Base-by-base conservation (phyloP, 2,113 vertebrate species). In the Siphamia tubifer region DNA sequence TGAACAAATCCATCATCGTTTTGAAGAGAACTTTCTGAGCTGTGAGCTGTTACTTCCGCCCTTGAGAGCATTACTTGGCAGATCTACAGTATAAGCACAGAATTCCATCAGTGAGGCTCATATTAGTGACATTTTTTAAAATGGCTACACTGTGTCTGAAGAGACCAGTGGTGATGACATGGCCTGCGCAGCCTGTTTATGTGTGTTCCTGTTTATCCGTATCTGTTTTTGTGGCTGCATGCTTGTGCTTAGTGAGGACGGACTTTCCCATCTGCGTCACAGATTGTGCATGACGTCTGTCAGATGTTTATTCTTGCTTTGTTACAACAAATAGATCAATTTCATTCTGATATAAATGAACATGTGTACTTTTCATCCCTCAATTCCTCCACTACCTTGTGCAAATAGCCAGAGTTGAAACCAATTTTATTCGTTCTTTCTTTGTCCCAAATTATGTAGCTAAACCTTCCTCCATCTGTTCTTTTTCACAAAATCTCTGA, bases 181-280 rank as follows among this genome's bases (percentile, higher is more conserved):
- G 51, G 34, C 32, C 53, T 27, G 31, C 20, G 21, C 47, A n/a
- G n/a, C n/a, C n/a, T n/a, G n/a, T n/a, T n/a, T n/a, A 27, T 64
- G 60, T 27, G 3, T 55, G 42, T 61, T 7, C 39, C 24, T 54
- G 11, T 36, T 3, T 36, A 4, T 61, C 17, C 17, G 19, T 45
- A n/a, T n/a, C n/a, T n/a, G 52, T 42, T 24, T 51, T 49, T 51
- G 62, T 49, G 64, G 8, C 25, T 39, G 30, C 28, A 15, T 20
- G 36, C 51, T 25, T 55, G 12, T 57, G 48, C 68, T 64, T 7
- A 34, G 42, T 35, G 57, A 76, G 81, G 70, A 77, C 77, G 74
- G 64, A 70, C 70, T 70, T 79, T 53, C 55, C 49, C 27, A 62
- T 73, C 84, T 87, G 84, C 84, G 84, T 89, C 84, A 90, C 68